phyloP scores from a whole-genome alignment of 2,888 invertebrate genomes.

The Lepetodrilus schrolli region DNA sequence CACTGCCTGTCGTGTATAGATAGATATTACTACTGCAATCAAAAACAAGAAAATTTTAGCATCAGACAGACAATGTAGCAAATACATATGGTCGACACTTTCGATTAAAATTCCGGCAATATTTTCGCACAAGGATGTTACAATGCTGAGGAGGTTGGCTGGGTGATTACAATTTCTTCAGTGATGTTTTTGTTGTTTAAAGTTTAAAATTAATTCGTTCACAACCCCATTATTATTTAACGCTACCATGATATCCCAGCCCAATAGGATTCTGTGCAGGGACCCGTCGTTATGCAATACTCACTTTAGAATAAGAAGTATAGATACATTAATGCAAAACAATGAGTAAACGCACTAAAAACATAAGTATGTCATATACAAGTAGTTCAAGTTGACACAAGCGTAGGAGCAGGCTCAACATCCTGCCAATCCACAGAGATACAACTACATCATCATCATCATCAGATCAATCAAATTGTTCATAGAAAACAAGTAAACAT shows the following conservation, averaged over 20 bases:
- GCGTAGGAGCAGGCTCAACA: neutral
- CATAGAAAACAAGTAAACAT: neutral
- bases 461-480: neutral
- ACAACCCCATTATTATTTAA: neutral
- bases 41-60: neutral
- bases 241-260: constrained; percentile 10
- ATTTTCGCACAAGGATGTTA: no score
- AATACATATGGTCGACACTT: no score
- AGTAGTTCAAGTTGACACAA: constrained; percentile 4
- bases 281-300: constrained; percentile 15
- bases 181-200: no score
- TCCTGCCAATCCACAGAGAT: no score
- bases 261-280: neutral
- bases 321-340: constrained; percentile 25
- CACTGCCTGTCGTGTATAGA: neutral
- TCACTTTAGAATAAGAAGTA: constrained; percentile 4
- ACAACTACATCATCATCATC: neutral
- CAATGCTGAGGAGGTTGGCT: no score
- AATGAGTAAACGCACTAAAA: constrained; percentile 25
- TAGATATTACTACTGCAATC: neutral
- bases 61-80: constrained; percentile 1
- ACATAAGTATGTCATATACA: constrained; percentile 23
- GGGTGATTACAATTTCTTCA: no score
- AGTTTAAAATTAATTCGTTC: constrained; percentile 15
- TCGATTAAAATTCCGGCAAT: no score